Evolutionary conservation across 2,888 invertebrate species (phyloP), one percentile per base, ranked within the genome.

Genomic region (Augiades crinisus): DNA sequence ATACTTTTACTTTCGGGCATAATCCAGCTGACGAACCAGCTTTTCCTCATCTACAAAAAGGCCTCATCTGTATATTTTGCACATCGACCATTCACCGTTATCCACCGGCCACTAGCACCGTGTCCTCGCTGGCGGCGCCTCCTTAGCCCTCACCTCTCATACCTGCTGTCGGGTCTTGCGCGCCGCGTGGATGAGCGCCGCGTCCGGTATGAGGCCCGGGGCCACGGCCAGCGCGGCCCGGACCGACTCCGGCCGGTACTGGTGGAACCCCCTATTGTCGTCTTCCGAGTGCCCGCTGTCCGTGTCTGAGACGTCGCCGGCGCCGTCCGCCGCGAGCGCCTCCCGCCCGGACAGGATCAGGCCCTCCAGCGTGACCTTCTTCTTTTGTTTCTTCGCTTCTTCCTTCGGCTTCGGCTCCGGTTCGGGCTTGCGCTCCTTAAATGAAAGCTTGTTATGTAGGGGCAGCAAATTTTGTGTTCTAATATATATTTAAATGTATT

Each of bases 141-240:
- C 67, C 75, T 68, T 94, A 92, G 88, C 98, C 97, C 77, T 99
- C 91, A 89, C 88, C 88, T 89, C 88, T 88, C 88, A 88, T 58
- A 98, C 98, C 91, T 96, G 93, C 88, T 99, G 99, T 68, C 99
- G 91, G 57, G 96, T 93, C 86, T 99, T 99, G 71, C 98, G 92
- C 7, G 98, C 98, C 61, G 98, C 98, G 89, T 99, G 99, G 78
- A 99, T 99, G 92, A 98, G 95, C 46, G 97, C 97, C 6, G 99
- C 99, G 91, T 99, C 99, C 6, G 99, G 99, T 72, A 99, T 99
- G 62, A 94, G 94, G 10, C 98, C 98, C 72, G 95, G 95, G 82
- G 81, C 81, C 47, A 95, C 95, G 38, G 82, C 78, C 58, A 97
- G 88, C 64, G 96, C 93, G 66, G 94, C 93, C 72, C 95, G 94